phyloP scores from a whole-genome alignment of 2,797 vertebrate genomes.

The Protonibea diacanthus region DNA sequence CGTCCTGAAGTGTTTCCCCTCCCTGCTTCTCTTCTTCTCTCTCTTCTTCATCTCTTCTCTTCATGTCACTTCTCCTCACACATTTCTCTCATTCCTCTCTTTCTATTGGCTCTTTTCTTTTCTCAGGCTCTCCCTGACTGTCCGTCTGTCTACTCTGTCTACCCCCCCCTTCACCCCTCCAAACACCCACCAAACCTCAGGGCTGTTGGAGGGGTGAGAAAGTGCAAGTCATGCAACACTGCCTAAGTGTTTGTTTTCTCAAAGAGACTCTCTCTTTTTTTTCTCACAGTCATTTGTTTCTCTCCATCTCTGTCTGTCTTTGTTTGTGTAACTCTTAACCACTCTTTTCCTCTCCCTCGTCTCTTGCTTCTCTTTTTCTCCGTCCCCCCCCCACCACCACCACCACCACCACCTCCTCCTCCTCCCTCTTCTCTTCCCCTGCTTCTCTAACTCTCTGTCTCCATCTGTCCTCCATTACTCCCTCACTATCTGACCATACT shows the following conservation, averaged over 20 bases:
- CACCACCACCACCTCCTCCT: slow-evolving; percentile 8
- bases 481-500: slow-evolving; percentile 49
- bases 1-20: slow-evolving; percentile 35
- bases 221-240: slow-evolving; percentile 83
- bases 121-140: slow-evolving; percentile 24
- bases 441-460: slow-evolving; percentile 53
- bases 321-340: slow-evolving; percentile 58
- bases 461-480: slow-evolving; percentile 70
- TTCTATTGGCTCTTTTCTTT: slow-evolving; percentile 11
- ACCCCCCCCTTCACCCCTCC: neutral
- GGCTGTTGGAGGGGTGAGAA: slow-evolving; percentile 72
- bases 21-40: slow-evolving; percentile 13
- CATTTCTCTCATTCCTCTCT: slow-evolving; percentile 41
- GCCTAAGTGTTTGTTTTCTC: slow-evolving; percentile 70
- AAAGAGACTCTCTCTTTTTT: slow-evolving; percentile 49
- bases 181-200: slow-evolving; percentile 38
- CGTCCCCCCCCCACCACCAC: slow-evolving; percentile 18
- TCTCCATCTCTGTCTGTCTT: slow-evolving; percentile 50
- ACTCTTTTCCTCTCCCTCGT: slow-evolving; percentile 19
- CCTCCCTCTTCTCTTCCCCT: slow-evolving; percentile 31
- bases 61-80: slow-evolving; percentile 5
- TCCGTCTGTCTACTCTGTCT: slow-evolving; percentile 8
- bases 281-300: slow-evolving; percentile 62
- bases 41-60: neutral
- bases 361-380: slow-evolving; percentile 33